These are phyloP conservation scores for Napeogenes sylphis DNA, from an alignment of 2,888 invertebrate species.

Conservation along the genomic window DNA sequence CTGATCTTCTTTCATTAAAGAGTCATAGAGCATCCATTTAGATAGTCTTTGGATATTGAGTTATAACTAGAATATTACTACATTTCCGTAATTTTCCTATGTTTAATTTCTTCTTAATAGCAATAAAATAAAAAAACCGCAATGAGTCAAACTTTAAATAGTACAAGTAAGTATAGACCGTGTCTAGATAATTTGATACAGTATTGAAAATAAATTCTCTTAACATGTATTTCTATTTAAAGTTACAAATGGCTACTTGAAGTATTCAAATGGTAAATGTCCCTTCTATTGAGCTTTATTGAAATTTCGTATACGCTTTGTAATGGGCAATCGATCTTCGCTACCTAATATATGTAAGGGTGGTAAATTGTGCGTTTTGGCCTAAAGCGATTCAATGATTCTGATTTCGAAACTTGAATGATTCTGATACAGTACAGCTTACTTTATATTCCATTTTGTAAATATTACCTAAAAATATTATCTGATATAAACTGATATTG, in stretches of 20 bases:
- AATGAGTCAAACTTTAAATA: no score
- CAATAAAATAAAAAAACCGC: no score
- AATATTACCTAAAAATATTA: no score
- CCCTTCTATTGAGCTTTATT: slow-evolving; percentile 57
- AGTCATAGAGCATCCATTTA: no score
- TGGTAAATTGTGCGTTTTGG: slow-evolving; percentile 61
- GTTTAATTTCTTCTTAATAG: no score
- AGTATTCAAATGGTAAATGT: slow-evolving; percentile 4
- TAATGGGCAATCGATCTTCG: slow-evolving; percentile 66
- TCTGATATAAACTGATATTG: no score
- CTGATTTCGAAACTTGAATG: background rate
- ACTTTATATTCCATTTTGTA: background rate
- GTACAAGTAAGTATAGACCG: no score
- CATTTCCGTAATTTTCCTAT: no score
- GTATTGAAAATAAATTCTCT: background rate
- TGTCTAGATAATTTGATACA: no score
- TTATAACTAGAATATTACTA: no score
- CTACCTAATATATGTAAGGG: slow-evolving; percentile 48
- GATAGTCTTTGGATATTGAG: no score
- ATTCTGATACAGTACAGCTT: background rate
- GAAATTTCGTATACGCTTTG: slow-evolving; percentile 62
- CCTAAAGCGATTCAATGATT: slow-evolving; percentile 20
- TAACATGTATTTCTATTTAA: background rate
- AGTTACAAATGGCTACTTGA: slow-evolving; percentile 4
- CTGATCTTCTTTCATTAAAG: no score